Conservation (phyloP, 2,888 invertebrate species). For the Melieria picta region DNA sequence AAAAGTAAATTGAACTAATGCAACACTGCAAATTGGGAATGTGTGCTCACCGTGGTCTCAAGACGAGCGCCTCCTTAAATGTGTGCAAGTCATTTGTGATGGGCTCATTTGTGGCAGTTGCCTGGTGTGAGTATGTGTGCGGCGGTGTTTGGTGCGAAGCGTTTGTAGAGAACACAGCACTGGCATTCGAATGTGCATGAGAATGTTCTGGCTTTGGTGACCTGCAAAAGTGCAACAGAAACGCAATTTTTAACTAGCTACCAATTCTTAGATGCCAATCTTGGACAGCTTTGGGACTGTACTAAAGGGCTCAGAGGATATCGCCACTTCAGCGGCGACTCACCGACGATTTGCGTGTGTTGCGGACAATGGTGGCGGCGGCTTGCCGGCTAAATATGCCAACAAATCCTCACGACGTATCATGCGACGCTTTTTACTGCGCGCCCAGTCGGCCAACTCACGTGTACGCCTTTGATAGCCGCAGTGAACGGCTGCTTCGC, state of each 20-base stretch:
- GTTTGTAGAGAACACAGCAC: conserved; percentile 31
- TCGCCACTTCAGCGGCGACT: conserved; percentile 49
- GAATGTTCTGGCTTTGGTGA: conserved; percentile 63
- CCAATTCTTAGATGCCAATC: no score
- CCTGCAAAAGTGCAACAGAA: conserved; percentile 40
- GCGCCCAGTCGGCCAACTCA: conserved; percentile 81
- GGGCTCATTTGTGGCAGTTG: conserved; percentile 66
- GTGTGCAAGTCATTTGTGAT: conserved; percentile 71
- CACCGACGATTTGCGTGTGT: conserved; percentile 67
- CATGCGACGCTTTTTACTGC: conserved; percentile 74
- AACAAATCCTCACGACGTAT: conserved; percentile 81
- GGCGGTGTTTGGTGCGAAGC: conserved; percentile 28
- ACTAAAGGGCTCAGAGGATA: background rate
- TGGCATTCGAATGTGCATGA: conserved; percentile 31
- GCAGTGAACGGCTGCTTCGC: conserved; percentile 76
- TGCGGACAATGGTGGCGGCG: conserved; percentile 69
- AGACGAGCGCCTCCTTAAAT: conserved; percentile 78
- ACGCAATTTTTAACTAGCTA: background rate
- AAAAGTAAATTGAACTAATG: background rate
- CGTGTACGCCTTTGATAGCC: conserved; percentile 79
- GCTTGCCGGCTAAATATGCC: conserved; percentile 79
- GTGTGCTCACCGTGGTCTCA: conserved; percentile 64
- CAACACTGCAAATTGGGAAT: background rate
- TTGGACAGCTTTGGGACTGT: no score
- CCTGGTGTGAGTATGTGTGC: conserved; percentile 18